Evolutionary conservation across 2,888 invertebrate species (phyloP), one percentile per base, ranked within the genome.

Genomic region (Eupelmus urozonus): DNA sequence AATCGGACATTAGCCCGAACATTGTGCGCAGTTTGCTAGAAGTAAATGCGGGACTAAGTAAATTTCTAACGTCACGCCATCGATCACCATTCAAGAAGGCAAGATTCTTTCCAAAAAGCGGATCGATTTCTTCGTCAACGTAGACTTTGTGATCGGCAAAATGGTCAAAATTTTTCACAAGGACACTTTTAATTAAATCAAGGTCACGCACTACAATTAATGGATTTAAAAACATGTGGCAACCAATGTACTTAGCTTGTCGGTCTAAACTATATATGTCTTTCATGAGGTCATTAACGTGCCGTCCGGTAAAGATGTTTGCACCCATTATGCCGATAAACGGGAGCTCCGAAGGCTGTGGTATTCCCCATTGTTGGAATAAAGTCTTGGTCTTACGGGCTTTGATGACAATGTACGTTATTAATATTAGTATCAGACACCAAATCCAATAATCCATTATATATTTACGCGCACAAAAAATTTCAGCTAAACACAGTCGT

Each of bases 31-130:
- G 92, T 85, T 92, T 92, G 65, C 91, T 91, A 5, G 91, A 89
- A 0, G 92, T 92, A 85, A 92, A 92, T 0, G 92, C 91, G 1
- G 92, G 92, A 55, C 91, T 91, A n/a, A 92, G 82, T 0, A 91
- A 90, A 0, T 88, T 87, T 18, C 92, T 84, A 90, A 92, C 91
- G 13, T 91, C 89, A 0, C 90, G 89, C 92, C 92, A 92, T 85
- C 82, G 89, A 0, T 91, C 89, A 34, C 91, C 92, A 0, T 63
- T 63, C 4, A 83, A 65, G 2, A 69, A 65, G 51, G 83, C 80
- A 0, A 83, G 67, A 51, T 79, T 83, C 2, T 78, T 81, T 0
- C 66, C 81, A 42, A 83, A 82, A 4, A 83, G 67, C 0, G 83
- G 83, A 25, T 84, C 83, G 13, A 16, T 13, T 13, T 4, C 2